These are phyloP conservation scores for Sesia bembeciformis DNA, from an alignment of 2,888 invertebrate genomes.

Conservation along the genomic window DNA sequence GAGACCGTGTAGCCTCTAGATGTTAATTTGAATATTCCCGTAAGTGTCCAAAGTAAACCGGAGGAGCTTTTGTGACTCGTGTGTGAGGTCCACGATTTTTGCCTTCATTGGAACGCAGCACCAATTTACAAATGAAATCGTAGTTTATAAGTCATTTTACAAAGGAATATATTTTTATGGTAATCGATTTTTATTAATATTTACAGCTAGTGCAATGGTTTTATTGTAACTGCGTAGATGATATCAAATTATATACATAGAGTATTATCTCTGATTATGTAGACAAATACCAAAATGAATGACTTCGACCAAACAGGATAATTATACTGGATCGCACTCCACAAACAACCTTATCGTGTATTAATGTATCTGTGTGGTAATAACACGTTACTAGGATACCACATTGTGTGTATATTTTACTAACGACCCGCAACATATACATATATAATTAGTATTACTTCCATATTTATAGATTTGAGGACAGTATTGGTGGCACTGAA, in stretches of 20 bases:
- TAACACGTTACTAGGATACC: no score
- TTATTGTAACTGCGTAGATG: no score
- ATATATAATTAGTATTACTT: no score
- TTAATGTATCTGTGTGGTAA: no score
- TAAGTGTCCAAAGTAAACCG: conserved; percentile 6
- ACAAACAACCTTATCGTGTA: no score
- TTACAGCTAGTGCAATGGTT: conserved; percentile 60
- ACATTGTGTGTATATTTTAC: no score
- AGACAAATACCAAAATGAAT: no score
- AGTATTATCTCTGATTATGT: no score
- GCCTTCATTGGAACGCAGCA: conserved; percentile 37
- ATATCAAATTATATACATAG: no score
- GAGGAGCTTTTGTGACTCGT: conserved; percentile 17
- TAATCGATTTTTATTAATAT: conserved; percentile 40
- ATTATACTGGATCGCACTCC: no score
- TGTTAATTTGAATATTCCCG: neutral
- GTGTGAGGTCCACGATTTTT: conserved; percentile 25
- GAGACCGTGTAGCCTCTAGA: neutral
- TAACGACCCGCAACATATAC: no score
- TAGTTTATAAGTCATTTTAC: conserved; percentile 34
- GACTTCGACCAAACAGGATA: no score
- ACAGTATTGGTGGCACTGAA: neutral
- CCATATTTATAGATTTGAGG: neutral
- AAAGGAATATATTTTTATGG: conserved; percentile 44
- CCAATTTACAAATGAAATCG: conserved; percentile 37